Conservation (phyloP, 2,888 invertebrate species). For the Erebia epiphron region DNA sequence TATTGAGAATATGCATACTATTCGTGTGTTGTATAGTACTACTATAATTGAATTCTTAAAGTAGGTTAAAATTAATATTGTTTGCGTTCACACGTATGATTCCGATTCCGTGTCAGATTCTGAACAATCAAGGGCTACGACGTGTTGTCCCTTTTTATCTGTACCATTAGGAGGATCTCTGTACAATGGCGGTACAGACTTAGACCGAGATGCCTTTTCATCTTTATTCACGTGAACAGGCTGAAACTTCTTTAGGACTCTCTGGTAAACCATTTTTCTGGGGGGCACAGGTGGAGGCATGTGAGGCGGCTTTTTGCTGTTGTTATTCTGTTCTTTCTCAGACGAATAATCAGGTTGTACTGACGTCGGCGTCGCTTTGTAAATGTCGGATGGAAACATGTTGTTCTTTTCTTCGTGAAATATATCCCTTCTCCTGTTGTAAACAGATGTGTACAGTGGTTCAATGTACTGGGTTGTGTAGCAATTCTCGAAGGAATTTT, state of each 20-base stretch:
- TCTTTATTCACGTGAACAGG: constrained; percentile 85
- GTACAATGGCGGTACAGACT: constrained; percentile 76
- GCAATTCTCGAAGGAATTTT: constrained; percentile 73
- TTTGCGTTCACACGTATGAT: constrained; percentile 68
- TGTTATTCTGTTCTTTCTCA: constrained; percentile 64
- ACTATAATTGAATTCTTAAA: constrained; percentile 39
- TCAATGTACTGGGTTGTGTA: constrained; percentile 77
- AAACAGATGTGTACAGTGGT: constrained; percentile 74
- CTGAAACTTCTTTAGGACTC: constrained; percentile 83
- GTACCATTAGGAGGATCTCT: constrained; percentile 67
- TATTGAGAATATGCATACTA: constrained; percentile 17
- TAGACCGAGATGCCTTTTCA: constrained; percentile 75
- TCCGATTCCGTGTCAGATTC: constrained; percentile 80
- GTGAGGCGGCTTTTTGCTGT: constrained; percentile 73
- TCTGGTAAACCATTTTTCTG: constrained; percentile 76
- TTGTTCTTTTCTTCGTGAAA: constrained; percentile 72
- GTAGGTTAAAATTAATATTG: constrained; percentile 32
- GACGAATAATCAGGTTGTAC: constrained; percentile 68
- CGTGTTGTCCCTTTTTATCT: constrained; percentile 64
- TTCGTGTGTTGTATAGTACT: constrained; percentile 31
- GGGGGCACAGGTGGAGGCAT: constrained; percentile 85
- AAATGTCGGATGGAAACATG: constrained; percentile 73
- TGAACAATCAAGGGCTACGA: constrained; percentile 71
- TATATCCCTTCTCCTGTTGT: constrained; percentile 70
- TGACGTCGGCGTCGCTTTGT: constrained; percentile 78